phyloP scores from a whole-genome alignment of 1,140 invertebrate genomes.

The Sitophilus oryzae region DNA sequence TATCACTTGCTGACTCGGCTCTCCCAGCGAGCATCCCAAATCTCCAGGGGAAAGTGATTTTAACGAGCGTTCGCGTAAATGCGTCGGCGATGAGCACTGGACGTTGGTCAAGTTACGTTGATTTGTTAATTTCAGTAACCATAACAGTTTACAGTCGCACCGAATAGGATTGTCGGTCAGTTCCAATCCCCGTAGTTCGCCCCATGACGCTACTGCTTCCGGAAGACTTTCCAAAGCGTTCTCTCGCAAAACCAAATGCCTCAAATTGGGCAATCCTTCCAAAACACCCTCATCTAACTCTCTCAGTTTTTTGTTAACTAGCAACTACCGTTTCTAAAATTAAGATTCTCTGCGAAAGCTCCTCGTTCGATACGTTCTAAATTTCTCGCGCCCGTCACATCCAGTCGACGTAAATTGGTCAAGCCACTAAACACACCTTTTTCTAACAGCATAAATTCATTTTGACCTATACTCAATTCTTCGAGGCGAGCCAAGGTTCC shows the following conservation, averaged over 20 bases:
- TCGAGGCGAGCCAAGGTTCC: constrained; percentile 66
- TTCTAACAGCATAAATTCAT: constrained; percentile 64
- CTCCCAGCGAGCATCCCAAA: constrained; percentile 70
- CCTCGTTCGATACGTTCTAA: constrained; percentile 66
- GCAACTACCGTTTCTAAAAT: constrained; percentile 69
- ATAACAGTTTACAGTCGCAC: constrained; percentile 75
- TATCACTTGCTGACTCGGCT: constrained; percentile 70
- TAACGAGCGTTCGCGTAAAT: constrained; percentile 63
- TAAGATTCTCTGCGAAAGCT: constrained; percentile 71
- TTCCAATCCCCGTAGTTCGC: constrained; percentile 67
- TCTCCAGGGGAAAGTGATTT: constrained; percentile 64
- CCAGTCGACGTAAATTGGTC: constrained; percentile 65
- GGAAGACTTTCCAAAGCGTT: constrained; percentile 69
- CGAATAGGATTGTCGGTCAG: constrained; percentile 75
- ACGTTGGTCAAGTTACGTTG: constrained; percentile 68
- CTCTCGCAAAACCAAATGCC: constrained; percentile 67
- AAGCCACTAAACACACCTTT: constrained; percentile 70
- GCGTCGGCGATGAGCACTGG: constrained; percentile 65
- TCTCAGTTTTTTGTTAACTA: constrained; percentile 67
- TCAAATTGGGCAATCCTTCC: constrained; percentile 69
- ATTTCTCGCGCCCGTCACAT: constrained; percentile 67
- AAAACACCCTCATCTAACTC: constrained; percentile 68
- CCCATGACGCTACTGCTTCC: constrained; percentile 71
- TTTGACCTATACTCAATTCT: constrained; percentile 75
- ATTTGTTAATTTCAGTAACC: constrained; percentile 70